Evolutionary conservation across 2,888 invertebrate species (phyloP), one percentile per base, ranked within the genome.

Genomic region (Adela reaumurella): DNA sequence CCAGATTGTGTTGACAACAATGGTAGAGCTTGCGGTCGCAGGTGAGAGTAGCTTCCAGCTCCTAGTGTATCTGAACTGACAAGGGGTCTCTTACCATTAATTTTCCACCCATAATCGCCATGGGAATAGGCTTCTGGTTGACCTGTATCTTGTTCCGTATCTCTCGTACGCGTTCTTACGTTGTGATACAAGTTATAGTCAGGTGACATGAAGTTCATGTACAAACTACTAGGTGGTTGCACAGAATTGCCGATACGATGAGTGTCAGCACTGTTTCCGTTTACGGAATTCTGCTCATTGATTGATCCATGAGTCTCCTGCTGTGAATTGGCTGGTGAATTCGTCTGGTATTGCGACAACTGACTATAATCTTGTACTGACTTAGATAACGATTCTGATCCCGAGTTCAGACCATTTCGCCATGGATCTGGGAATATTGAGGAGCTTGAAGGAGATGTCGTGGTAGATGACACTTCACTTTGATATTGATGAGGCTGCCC

Each of bases 91-190:
- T 70, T 76, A n/a, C 66, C 70, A 3, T 63, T 59, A 18, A 79
- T 50, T 58, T 74, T 78, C 80, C 80, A 80, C 1, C 80, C 79
- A 55, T 70, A 80, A 54, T 80, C 78, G 11, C 78, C 78, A 48
- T 74, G 70, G 1, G 79, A 74, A 53, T 78, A 79, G 28, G 60
- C 55, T 14, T 65, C 66, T 48, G 64, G 55, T 50, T 70, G 72
- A 29, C 60, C 61, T 5, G 60, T 62, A 54, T 71, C 70, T 47
- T 65, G 67, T 43, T 76, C 73, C 10, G 62, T 50, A 50, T 73
- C 72, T 57, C 66, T 67, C 1, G 62, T 58, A 18, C 64, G 62
- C 50, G 57, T 55, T 59, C 65, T 74, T 11, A 62, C 51, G 47
- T 62, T 69, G 52, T 59, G 68, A 29, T 62, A 56, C 16, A 56